Conservation (phyloP, 2,888 invertebrate species). For the Pristionchus exspectatus region DNA sequence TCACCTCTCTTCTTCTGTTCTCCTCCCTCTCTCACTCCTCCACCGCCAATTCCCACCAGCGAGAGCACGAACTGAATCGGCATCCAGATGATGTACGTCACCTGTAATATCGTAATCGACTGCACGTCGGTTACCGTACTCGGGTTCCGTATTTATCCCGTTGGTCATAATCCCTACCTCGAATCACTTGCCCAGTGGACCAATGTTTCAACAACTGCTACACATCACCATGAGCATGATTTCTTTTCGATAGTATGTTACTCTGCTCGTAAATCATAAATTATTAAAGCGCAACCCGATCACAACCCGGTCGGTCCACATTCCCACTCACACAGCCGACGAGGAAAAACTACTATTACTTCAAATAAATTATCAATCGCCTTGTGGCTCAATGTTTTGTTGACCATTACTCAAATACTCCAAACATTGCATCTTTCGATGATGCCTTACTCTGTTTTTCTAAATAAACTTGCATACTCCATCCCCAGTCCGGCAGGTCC, state of each 20-base stretch:
- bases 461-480: no score
- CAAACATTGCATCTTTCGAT: no score
- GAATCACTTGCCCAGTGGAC: neutral
- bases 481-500: neutral
- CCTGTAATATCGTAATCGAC: constrained; percentile 17
- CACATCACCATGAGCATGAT: no score
- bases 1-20: constrained; percentile 48
- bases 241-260: no score
- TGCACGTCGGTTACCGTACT: neutral
- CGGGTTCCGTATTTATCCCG: neutral
- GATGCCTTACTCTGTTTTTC: no score
- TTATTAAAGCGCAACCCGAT: no score
- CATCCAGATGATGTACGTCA: constrained; percentile 51
- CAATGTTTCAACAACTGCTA: neutral
- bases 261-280: no score
- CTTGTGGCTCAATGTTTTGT: neutral
- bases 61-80: constrained; percentile 51
- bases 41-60: constrained; percentile 49
- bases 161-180: neutral
- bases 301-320: no score
- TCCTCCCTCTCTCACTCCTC: neutral
- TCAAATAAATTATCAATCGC: neutral
- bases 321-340: no score
- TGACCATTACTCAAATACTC: neutral
- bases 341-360: neutral